phyloP scores from a whole-genome alignment of 2,888 invertebrate species.

The Tetramorium bicarinatum region DNA sequence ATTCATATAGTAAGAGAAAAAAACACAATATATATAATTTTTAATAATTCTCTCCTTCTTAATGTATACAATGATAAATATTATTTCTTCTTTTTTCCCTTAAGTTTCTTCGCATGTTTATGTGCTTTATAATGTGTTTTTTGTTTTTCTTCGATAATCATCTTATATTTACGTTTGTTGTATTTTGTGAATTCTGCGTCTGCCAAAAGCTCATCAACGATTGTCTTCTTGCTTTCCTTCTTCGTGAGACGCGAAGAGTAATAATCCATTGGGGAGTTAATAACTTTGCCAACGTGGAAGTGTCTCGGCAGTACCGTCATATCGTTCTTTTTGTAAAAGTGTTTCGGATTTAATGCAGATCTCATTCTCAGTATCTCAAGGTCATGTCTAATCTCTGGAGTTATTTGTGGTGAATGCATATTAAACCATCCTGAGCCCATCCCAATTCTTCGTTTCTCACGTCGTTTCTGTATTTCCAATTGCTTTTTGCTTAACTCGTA shows the following conservation, averaged over 20 bases:
- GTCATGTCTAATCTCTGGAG: constrained; percentile 95
- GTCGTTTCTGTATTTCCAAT: constrained; percentile 89
- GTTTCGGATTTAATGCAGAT: constrained; percentile 95
- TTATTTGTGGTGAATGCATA: constrained; percentile 95
- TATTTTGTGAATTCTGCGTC: constrained; percentile 95
- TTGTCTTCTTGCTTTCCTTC: constrained; percentile 94
- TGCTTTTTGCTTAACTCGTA: constrained; percentile 88
- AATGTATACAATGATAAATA: not conserved
- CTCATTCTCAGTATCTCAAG: constrained; percentile 97
- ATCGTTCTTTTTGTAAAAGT: constrained; percentile 98
- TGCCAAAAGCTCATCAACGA: constrained; percentile 97
- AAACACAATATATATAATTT: too few species aligned
- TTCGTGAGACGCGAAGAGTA: constrained; percentile 94
- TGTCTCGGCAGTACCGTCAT: constrained; percentile 95
- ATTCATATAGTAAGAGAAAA: too few species aligned
- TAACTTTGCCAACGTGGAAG: constrained; percentile 94
- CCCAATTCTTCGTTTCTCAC: constrained; percentile 90
- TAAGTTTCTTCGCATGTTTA: constrained; percentile 90
- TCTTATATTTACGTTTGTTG: constrained; percentile 93
- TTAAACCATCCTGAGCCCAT: constrained; percentile 95
- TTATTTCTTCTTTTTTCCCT: constrained; percentile 87
- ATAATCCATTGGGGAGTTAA: constrained; percentile 95
- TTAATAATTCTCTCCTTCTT: too few species aligned
- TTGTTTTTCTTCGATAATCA: constrained; percentile 91
- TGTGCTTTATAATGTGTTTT: constrained; percentile 91